Percentiles rank a stretch among this genome's conserved stretches.
phyloP scores from a whole-genome alignment of 2,888 invertebrate genomes.

The Automeris io region DNA sequence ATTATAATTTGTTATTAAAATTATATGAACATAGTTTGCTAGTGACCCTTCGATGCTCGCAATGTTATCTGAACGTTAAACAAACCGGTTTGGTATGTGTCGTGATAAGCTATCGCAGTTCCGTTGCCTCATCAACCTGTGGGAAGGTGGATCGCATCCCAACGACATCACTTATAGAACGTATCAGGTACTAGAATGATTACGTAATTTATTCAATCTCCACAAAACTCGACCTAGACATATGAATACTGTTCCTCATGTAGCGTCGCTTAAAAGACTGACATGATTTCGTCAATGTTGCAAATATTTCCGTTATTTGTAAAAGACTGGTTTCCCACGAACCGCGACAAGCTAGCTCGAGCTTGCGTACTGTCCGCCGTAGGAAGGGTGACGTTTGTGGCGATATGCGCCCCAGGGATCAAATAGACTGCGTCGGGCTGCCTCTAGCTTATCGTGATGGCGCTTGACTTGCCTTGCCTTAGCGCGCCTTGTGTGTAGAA shows the following conservation, averaged over 20 bases:
- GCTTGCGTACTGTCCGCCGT: too few species aligned
- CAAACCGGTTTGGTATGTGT: conserved; percentile 26
- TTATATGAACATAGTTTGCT: not conserved
- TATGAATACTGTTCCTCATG: not conserved
- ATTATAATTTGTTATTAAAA: not conserved
- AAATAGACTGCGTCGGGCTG: too few species aligned
- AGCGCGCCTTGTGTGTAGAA: too few species aligned
- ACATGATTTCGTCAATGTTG: too few species aligned
- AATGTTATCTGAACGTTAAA: conserved; percentile 19
- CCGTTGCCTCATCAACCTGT: conserved; percentile 27
- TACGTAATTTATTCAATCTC: conserved; percentile 28
- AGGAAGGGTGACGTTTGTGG: too few species aligned
- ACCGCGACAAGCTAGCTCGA: too few species aligned
- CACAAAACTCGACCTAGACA: conserved; percentile 17
- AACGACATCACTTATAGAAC: conserved; percentile 32
- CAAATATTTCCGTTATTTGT: too few species aligned
- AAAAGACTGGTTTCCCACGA: too few species aligned
- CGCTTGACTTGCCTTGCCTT: too few species aligned
- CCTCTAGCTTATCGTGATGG: too few species aligned
- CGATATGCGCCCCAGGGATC: too few species aligned
- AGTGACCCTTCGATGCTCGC: conserved; percentile 11
- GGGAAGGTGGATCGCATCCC: conserved; percentile 17
- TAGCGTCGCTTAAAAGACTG: not conserved
- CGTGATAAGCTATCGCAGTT: conserved; percentile 38
- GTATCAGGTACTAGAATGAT: conserved; percentile 21